Evolutionary conservation across 2,797 vertebrate species (phyloP), one percentile per base, ranked within the genome.

Genomic region (Poeciliopsis gracilis): DNA sequence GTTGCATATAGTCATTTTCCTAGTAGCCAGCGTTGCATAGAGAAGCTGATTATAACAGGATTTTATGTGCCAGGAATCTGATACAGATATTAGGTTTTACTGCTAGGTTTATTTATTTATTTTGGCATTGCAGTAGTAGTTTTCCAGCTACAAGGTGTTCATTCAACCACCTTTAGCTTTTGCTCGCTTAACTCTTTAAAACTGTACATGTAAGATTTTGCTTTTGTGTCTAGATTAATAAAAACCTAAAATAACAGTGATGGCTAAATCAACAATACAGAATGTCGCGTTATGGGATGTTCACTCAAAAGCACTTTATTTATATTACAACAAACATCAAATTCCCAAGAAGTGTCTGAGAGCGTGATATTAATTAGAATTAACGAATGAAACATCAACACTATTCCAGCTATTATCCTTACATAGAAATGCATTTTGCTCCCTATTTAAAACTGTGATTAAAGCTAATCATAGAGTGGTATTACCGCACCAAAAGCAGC

Each of bases 51-150:
- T 41, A 18, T 55, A 70, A n/a, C 41, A 43, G 49, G 3, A 55
- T 73, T 76, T 79, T 74, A 47, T 78, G 0, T 46, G 73, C 79
- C 84, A 89, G 77, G 74, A 72, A 76, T 59, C 76, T 75, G 72
- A 30, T 47, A 55, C 53, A 82, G 66, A 79, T 87, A 84, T 83
- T 75, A 75, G 71, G 59, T 71, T 43, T 61, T 84, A 59, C 25
- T 70, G 41, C 41, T 70, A 46, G 67, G 45, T 46, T 45, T 43
- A 43, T 43, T 43, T 23, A 73, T 67, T 57, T 38, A 6, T 67
- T 51, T 78, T 77, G 83, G 83, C 77, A 67, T 51, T 0, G 25
- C 67, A 28, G 25, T 23, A 6, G 38, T 46, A 41, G 57, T 28
- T 28, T 66, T 41, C 10, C 4, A 41, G 36, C 18, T 28, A n/a